Evolutionary conservation across 2,888 invertebrate genomes (phyloP).

Genomic region (Tryphoninae sp.): DNA sequence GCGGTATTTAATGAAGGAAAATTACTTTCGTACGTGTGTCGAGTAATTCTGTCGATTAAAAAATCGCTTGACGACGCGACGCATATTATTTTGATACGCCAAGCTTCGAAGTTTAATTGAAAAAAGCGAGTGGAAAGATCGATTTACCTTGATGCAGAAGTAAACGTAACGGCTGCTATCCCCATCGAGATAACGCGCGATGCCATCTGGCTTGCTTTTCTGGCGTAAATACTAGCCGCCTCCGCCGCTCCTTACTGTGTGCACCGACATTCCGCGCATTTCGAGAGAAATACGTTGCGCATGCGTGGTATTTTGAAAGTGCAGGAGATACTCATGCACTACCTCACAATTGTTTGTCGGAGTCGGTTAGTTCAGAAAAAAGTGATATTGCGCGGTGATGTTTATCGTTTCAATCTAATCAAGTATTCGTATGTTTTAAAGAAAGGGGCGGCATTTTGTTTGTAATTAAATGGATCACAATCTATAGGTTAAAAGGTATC

Average conservation of each 20-base stretch:
- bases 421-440: too few relatives aligned
- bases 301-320: neutral
- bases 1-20: slow-evolving; percentile 46
- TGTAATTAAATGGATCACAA: too few relatives aligned
- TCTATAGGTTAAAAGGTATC: too few relatives aligned
- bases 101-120: slow-evolving; percentile 49
- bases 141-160: slow-evolving; percentile 67
- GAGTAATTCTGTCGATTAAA: neutral
- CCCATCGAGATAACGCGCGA: slow-evolving; percentile 67
- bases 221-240: slow-evolving; percentile 48
- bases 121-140: slow-evolving; percentile 48
- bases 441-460: too few relatives aligned
- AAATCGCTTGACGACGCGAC: neutral
- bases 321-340: neutral
- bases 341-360: neutral
- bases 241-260: neutral
- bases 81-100: neutral
- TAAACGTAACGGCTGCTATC: slow-evolving; percentile 68
- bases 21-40: neutral
- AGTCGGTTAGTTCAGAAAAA: neutral
- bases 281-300: neutral
- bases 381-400: neutral
- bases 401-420: neutral
- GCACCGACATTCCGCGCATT: slow-evolving; percentile 26
- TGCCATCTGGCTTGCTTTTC: slow-evolving; percentile 64